Conservation (phyloP, 2,888 invertebrate species). For the Cheilosia urbana region DNA sequence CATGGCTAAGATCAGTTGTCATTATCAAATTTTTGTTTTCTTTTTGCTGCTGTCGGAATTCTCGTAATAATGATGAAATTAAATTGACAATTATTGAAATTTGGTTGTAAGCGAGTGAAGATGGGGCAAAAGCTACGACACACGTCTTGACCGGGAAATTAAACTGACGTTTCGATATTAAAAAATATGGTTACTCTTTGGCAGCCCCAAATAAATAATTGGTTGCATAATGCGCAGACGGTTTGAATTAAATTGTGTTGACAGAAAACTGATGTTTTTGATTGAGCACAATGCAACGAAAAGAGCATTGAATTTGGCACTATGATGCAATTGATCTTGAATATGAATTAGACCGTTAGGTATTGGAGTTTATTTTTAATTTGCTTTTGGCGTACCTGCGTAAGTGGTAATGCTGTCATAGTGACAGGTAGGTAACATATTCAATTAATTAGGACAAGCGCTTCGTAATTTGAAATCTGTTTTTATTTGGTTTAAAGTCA, state of each 20-base stretch:
- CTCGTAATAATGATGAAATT: constrained; percentile 71
- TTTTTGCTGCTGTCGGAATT: constrained; percentile 36
- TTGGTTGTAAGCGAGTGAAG: constrained; percentile 12
- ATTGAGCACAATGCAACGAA: neutral
- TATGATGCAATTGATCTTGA: constrained; percentile 45
- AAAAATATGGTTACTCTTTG: constrained; percentile 21
- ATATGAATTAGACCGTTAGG: constrained; percentile 15
- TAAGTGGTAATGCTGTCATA: constrained; percentile 19
- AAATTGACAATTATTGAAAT: constrained; percentile 52
- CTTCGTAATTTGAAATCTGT: constrained; percentile 37
- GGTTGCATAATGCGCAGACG: constrained; percentile 57
- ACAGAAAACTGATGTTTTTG: neutral
- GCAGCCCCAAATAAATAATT: constrained; percentile 39
- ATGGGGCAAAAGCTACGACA: constrained; percentile 11
- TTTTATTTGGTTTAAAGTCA: constrained; percentile 38
- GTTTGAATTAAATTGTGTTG: constrained; percentile 23
- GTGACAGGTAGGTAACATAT: neutral
- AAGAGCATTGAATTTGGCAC: constrained; percentile 51
- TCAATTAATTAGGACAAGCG: constrained; percentile 23
- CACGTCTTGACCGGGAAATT: constrained; percentile 58
- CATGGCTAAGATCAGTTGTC: constrained; percentile 62
- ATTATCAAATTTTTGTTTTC: constrained; percentile 48
- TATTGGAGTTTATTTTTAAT: constrained; percentile 13
- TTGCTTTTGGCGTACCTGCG: neutral
- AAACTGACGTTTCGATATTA: constrained; percentile 37